phyloP scores from a whole-genome alignment of 1,140 invertebrate genomes.

The Atopsyche davidsoni region DNA sequence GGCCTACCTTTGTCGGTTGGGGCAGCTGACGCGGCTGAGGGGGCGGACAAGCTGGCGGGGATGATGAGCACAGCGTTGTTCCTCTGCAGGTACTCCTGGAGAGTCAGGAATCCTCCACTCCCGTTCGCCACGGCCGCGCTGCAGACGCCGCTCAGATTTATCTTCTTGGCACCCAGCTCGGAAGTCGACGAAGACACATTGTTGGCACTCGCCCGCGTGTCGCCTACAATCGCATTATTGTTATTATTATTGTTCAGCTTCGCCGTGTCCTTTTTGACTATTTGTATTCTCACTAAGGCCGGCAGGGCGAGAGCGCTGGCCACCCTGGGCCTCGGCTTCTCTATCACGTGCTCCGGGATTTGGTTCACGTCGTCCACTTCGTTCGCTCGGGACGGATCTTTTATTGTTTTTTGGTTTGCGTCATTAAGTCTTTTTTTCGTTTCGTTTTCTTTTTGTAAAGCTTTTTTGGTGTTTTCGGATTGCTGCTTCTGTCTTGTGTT shows the following conservation, averaged over 20 bases:
- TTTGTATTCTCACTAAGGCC: conserved; percentile 26
- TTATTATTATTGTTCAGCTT: conserved; percentile 13
- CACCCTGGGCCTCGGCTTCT: conserved; percentile 14
- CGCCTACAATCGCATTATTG: background rate
- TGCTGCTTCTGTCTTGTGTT: background rate
- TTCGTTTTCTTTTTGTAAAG: conserved; percentile 4
- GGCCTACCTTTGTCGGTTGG: background rate
- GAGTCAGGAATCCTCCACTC: conserved; percentile 9
- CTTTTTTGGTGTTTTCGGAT: conserved; percentile 2
- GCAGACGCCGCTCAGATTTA: conserved; percentile 10
- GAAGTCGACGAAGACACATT: conserved; percentile 10
- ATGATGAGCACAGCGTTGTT: conserved; percentile 20
- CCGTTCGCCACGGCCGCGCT: background rate
- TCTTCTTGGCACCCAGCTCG: conserved; percentile 10
- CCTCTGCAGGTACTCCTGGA: conserved; percentile 20
- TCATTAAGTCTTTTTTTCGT: conserved; percentile 3
- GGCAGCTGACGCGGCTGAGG: background rate
- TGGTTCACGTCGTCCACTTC: conserved; percentile 11
- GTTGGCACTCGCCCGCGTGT: conserved; percentile 20
- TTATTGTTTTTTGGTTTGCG: background rate
- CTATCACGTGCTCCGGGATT: conserved; percentile 23
- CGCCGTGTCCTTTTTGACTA: conserved; percentile 23
- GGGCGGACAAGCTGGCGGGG: background rate
- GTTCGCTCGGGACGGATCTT: background rate
- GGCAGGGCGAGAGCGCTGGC: conserved; percentile 21